Evolutionary conservation across 2,797 vertebrate species (phyloP), one percentile per base, ranked within the genome.

Genomic region (Ptychadena robeensis): DNA sequence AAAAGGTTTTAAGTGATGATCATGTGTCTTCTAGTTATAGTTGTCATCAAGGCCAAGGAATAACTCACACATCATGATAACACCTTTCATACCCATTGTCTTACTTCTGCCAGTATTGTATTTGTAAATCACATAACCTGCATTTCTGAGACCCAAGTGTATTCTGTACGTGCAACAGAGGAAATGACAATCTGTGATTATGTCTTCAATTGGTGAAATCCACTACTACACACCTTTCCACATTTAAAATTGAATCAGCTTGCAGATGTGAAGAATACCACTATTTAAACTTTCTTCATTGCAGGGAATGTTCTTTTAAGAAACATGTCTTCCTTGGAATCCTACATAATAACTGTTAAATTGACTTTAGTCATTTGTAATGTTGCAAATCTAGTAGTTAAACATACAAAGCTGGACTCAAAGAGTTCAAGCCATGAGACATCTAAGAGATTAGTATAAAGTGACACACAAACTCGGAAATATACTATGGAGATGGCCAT

Each of bases 401-500:
- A 14, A 74, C 28, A 44, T 27, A 40, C 12, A 38, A 9, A 70
- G 44, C 40, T 10, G 8, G 12, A 37, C 22, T 11, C 25, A 15
- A 71, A 63, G 28, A 44, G 30, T n/a, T 22, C n/a, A 10, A 44
- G 32, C 9, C 63, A 11, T 30, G 18, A 2, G 18, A 32, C 22
- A 14, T 40, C 38, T 40, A 12, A 14, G 38, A 40, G 34, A 35
- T 35, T 3, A 9, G 12, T 40, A 67, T 67, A 11, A 11, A 74
- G 32, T 37, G 8, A 27, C 25, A 15, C 27, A 15, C 74, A 87
- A 91, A 90, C 89, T 85, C 82, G 87, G 77, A 83, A 85, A 93
- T 92, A 91, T 89, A 90, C 79, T 91, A 91, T 86, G 92, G 93
- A 92, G 92, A 90, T 84, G 10, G 4, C 34, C 10, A 9, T 38